A percentile compares a stretch with the other conserved stretches of the same genome.
phyloP scores from a whole-genome alignment of 2,797 vertebrate species.

The Esox lucius region DNA sequence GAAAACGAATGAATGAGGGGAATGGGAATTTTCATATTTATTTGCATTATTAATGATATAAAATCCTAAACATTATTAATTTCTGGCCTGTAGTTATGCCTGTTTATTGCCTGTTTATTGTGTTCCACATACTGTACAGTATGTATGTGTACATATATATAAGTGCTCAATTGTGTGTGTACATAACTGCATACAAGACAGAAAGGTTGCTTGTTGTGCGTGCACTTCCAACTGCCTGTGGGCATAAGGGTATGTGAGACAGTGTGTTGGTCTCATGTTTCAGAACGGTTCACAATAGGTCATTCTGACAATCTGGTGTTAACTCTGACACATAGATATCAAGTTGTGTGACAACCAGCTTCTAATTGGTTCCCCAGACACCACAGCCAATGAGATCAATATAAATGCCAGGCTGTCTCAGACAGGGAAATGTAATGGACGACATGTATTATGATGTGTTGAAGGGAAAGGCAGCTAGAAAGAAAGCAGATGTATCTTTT shows the following conservation, averaged over 20 bases:
- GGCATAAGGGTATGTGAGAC: conserved; percentile 15
- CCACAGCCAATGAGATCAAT: conserved; percentile 37
- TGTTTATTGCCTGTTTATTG: too few species aligned
- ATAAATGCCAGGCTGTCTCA: conserved; percentile 20
- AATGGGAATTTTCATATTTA: conserved; percentile 11
- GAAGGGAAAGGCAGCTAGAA: not conserved
- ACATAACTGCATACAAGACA: too few species aligned
- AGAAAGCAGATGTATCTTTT: not conserved
- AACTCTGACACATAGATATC: conserved; percentile 45
- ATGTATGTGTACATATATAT: too few species aligned
- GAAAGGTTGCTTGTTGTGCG: not conserved
- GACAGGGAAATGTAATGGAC: not conserved
- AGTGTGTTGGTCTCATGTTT: conserved; percentile 59
- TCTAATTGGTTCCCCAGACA: conserved; percentile 61
- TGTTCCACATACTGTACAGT: too few species aligned
- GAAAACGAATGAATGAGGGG: not conserved
- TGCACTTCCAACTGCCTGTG: not conserved
- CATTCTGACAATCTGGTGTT: conserved; percentile 56
- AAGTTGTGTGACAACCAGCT: conserved; percentile 52
- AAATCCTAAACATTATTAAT: not conserved
- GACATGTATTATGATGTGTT: not conserved
- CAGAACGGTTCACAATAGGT: conserved; percentile 56
- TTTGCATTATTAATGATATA: not conserved
- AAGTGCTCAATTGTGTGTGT: too few species aligned
- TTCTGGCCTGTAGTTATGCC: too few species aligned